Evolutionary conservation across 2,797 vertebrate genomes (phyloP), one percentile per base, ranked within the genome.

Genomic region (Alosa sapidissima): DNA sequence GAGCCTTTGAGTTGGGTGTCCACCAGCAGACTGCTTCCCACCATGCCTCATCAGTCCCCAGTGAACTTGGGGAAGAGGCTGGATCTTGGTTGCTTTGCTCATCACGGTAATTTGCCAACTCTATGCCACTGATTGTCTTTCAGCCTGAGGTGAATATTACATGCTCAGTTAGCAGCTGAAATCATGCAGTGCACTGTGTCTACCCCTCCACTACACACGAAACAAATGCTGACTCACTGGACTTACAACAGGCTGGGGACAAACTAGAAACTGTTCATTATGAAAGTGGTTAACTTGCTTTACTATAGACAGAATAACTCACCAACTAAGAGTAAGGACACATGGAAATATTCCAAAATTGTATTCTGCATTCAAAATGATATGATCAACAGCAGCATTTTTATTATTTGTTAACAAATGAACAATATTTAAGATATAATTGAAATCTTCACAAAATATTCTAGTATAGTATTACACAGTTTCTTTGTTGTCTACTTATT

Each of bases 331-430:
- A 14, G 16, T 19, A 99, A 98, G 98, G 97, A 98, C 14, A 45
- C 5, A 1, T 47, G 41, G 36, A n/a, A 19, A 78, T 1, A 78
- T 5, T 45, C 58, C 1, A n/a, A 65, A 24, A 65, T 65, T 28
- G 0, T 28, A 21, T 28, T 65, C 96, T 96, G 93, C 95, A 89
- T 96, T 96, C 92, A 94, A 94, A 97, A 96, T 99, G 97, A 93
- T 99, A 94, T n/a, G n/a, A n/a, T 28, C 1, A 28, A 97, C 97
- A 98, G 98, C 97, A 99, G 98, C 96, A 96, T 92, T 93, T 90
- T 94, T 95, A 94, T 97, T 97, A 96, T 97, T 91, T 89, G 88
- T 89, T 89, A 86, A 87, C 14, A 52, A 75, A 45, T 41, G 4
- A 14, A 28, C 28, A 28, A 2, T 72, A 58, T 0, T 3, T 6